Percentiles rank a stretch among this genome's conserved stretches.
These are phyloP conservation scores for Drosophila birchii DNA, from an alignment of 2,888 invertebrate species.

Conservation along the genomic window DNA sequence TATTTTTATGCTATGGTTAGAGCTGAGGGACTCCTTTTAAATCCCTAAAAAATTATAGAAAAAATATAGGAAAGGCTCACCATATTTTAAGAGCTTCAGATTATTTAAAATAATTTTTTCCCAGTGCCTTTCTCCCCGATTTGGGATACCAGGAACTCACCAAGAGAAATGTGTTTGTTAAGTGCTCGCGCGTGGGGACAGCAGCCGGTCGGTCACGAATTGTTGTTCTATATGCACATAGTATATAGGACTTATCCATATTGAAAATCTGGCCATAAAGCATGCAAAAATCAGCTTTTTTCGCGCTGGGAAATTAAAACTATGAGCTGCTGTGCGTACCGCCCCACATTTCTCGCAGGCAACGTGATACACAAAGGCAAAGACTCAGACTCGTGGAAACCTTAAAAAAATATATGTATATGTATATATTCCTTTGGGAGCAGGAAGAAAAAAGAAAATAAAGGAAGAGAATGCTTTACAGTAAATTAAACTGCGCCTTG, in stretches of 20 bases:
- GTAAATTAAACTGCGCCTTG: conserved; percentile 42
- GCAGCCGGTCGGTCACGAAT: conserved; percentile 31
- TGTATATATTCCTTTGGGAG: conserved; percentile 33
- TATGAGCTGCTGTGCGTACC: conserved; percentile 41
- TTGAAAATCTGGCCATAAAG: conserved; percentile 48
- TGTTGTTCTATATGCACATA: conserved; percentile 4
- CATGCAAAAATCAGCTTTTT: conserved; percentile 21
- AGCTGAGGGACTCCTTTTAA: neutral
- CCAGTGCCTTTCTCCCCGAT: conserved; percentile 7
- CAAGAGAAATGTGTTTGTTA: conserved; percentile 19
- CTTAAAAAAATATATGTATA: conserved; percentile 16
- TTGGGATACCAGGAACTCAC: conserved; percentile 16
- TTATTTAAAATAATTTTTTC: neutral
- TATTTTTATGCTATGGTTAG: neutral
- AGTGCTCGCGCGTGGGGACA: conserved; percentile 47
- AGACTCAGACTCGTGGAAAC: conserved; percentile 16
- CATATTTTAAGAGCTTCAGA: neutral
- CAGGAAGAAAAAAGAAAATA: neutral
- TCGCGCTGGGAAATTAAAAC: conserved; percentile 64
- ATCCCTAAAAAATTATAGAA: neutral
- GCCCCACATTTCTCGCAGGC: conserved; percentile 12
- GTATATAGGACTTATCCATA: conserved; percentile 35
- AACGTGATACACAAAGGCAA: conserved; percentile 34
- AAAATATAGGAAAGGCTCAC: neutral
- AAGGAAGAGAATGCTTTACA: conserved; percentile 34